phyloP scores from a whole-genome alignment of 2,888 invertebrate species.

The Drosophila quasianomalipes region DNA sequence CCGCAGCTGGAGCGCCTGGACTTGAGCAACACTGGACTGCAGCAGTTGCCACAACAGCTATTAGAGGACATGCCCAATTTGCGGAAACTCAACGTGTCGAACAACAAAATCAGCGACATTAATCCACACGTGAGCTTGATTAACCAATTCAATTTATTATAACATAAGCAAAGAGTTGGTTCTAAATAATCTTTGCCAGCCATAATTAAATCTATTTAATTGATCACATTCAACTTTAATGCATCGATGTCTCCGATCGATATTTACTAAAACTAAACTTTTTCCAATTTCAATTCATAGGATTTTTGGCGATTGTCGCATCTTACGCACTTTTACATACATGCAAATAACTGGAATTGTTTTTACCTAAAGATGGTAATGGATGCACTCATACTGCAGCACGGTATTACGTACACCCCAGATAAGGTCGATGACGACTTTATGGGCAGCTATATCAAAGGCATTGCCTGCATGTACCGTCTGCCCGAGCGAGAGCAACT shows the following conservation, averaged over 20 bases:
- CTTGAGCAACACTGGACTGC: conserved; percentile 79
- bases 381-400: conserved; percentile 72
- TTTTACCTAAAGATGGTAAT: conserved; percentile 75
- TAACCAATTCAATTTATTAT: neutral
- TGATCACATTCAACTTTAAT: neutral
- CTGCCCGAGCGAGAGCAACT: conserved; percentile 42
- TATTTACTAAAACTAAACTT: neutral
- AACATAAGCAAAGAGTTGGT: neutral
- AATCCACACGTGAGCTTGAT: conserved; percentile 50
- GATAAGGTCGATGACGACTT: conserved; percentile 68
- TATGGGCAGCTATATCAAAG: conserved; percentile 78
- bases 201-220: neutral
- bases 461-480: conserved; percentile 83
- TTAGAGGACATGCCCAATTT: conserved; percentile 66
- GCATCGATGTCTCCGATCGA: neutral
- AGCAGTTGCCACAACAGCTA: conserved; percentile 63
- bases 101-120: conserved; percentile 76
- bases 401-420: conserved; percentile 65
- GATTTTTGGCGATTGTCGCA: conserved; percentile 66
- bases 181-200: too few species aligned
- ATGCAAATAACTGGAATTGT: conserved; percentile 83
- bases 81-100: conserved; percentile 76
- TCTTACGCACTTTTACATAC: conserved; percentile 78
- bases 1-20: conserved; percentile 72
- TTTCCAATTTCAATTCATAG: neutral